Evolutionary conservation across 1,140 invertebrate species (phyloP).

Genomic region (Drosophila pectinifera): DNA sequence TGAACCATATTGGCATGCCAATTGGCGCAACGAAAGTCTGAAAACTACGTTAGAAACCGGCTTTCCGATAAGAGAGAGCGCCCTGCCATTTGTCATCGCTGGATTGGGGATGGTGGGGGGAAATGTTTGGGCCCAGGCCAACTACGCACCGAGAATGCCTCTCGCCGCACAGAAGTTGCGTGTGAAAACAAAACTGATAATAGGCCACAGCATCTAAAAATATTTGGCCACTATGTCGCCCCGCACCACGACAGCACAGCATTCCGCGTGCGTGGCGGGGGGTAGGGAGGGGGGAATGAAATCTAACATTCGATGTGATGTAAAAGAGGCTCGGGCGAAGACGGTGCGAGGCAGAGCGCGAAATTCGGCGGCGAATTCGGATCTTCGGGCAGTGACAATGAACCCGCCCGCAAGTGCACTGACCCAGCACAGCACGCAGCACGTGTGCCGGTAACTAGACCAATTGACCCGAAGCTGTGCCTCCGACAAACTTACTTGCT

Average conservation of each 20-base stretch:
- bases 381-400: constrained; percentile 59
- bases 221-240: constrained; percentile 57
- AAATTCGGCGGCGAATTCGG: constrained; percentile 38
- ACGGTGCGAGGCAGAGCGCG: constrained; percentile 12
- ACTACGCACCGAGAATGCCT: constrained; percentile 12
- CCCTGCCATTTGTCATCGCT: constrained; percentile 26
- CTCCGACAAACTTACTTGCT: constrained; percentile 59
- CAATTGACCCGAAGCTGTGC: neutral
- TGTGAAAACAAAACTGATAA: constrained; percentile 77
- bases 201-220: constrained; percentile 65
- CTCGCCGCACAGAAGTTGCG: constrained; percentile 47
- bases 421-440: constrained; percentile 50
- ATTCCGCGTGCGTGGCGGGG: constrained; percentile 26
- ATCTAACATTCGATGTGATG: constrained; percentile 11
- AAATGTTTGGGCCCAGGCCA: constrained; percentile 23
- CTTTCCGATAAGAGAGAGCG: constrained; percentile 29
- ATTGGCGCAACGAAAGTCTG: neutral
- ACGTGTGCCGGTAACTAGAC: constrained; percentile 40
- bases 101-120: constrained; percentile 3
- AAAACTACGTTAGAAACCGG: constrained; percentile 15
- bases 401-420: constrained; percentile 69
- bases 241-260: constrained; percentile 26
- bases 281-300: neutral
- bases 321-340: constrained; percentile 51
- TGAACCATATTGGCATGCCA: constrained; percentile 15